Conservation (phyloP, 2,888 invertebrate genomes). For the Schizaphis graminum region DNA sequence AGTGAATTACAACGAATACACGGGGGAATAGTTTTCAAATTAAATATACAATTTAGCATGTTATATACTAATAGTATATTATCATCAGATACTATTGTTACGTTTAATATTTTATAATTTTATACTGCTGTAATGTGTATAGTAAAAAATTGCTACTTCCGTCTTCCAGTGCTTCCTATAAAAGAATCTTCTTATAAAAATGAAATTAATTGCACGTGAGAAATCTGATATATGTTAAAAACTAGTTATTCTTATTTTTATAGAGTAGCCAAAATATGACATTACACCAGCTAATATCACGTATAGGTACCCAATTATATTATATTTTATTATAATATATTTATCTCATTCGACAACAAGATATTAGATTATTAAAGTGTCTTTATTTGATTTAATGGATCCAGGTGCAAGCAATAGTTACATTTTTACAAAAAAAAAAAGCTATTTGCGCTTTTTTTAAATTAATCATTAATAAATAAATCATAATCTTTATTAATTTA, state of each 20-base stretch:
- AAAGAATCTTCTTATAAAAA: not conserved
- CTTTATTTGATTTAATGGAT: not conserved
- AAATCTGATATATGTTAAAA: conserved; percentile 13
- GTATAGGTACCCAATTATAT: not conserved
- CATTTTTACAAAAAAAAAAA: not conserved
- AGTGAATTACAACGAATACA: not conserved
- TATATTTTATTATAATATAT: no score
- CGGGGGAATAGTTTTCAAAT: not conserved
- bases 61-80: not conserved
- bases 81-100: not conserved
- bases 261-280: not conserved
- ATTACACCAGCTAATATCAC: not conserved
- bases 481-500: not conserved
- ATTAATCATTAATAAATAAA: not conserved
- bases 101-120: not conserved
- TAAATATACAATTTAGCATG: not conserved
- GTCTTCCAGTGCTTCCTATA: not conserved
- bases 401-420: not conserved
- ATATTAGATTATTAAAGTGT: conserved; percentile 4
- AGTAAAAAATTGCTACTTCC: not conserved
- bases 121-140: not conserved
- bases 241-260: not conserved
- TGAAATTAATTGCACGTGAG: conserved; percentile 5
- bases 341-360: not conserved
- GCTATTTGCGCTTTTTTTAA: not conserved